A percentile compares a stretch with the other conserved stretches of the same genome.
These are phyloP conservation scores for Hippopotamus amphibius DNA, from an alignment of 2,113 vertebrate genomes.

Conservation along the genomic window DNA sequence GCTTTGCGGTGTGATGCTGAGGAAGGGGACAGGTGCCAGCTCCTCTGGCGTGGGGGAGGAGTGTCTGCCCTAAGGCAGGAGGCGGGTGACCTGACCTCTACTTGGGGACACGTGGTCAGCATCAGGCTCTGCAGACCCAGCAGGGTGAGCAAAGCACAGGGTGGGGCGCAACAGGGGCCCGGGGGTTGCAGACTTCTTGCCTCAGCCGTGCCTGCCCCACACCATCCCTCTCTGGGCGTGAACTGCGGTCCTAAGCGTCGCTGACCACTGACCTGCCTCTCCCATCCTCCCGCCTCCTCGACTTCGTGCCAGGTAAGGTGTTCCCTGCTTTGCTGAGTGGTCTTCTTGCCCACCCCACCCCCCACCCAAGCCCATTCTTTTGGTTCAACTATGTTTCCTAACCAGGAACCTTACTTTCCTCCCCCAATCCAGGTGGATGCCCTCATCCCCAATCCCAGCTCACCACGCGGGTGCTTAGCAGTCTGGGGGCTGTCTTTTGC, in stretches of 20 bases:
- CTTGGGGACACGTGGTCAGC: not conserved
- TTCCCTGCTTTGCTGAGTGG: too few species aligned
- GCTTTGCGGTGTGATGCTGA: not conserved
- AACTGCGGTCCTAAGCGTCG: not conserved
- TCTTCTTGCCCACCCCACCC: not conserved
- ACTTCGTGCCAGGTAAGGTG: not conserved
- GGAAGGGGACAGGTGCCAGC: not conserved
- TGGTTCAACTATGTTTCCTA: not conserved
- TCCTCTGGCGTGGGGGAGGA: not conserved
- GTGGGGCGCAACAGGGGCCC: not conserved
- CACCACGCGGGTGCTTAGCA: not conserved
- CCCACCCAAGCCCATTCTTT: not conserved
- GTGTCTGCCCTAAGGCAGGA: not conserved
- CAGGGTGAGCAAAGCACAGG: not conserved
- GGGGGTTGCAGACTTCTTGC: too few species aligned
- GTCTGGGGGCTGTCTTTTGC: not conserved
- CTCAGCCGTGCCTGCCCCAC: fast-evolving
- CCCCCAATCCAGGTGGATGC: not conserved
- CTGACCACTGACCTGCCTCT: not conserved
- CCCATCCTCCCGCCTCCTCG: not conserved
- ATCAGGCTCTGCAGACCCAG: not conserved
- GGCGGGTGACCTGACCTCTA: not conserved
- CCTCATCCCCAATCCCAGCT: not conserved
- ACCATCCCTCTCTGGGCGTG: not conserved
- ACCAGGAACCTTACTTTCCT: not conserved